Evolutionary conservation across 1,140 invertebrate genomes (phyloP).

Genomic region (Copidosoma floridanum): DNA sequence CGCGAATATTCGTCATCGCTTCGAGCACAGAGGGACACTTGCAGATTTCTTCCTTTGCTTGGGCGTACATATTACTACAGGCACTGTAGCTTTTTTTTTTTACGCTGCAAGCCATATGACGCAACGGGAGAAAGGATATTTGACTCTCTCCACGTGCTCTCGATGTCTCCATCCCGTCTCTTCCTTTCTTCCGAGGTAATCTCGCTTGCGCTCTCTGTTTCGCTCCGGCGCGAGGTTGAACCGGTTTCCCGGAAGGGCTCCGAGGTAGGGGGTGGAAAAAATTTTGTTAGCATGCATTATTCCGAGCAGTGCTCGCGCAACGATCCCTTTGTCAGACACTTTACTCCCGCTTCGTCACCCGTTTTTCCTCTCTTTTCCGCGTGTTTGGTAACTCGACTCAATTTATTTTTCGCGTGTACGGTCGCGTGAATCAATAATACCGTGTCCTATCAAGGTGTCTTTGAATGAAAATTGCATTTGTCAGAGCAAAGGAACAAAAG

Average conservation of each 20-base stretch:
- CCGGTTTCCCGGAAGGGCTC: too few relatives aligned
- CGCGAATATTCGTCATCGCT: conserved; percentile 19
- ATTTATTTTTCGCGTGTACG: not conserved
- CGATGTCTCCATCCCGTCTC: not conserved
- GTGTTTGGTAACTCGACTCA: not conserved
- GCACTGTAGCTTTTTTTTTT: too few relatives aligned
- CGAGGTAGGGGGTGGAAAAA: too few relatives aligned
- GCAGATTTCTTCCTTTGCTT: too few relatives aligned
- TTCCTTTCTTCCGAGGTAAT: conserved; percentile 6
- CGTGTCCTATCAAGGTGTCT: too few relatives aligned
- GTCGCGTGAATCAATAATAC: not conserved
- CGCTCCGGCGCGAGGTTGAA: too few relatives aligned
- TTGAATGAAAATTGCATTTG: too few relatives aligned
- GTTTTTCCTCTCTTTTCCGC: not conserved
- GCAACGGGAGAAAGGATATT: conserved; percentile 13
- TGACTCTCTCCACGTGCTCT: not conserved
- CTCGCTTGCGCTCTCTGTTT: not conserved
- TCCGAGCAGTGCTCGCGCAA: too few relatives aligned
- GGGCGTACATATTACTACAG: too few relatives aligned
- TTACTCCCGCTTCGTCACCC: not conserved
- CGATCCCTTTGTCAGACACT: not conserved
- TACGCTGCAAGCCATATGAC: not conserved
- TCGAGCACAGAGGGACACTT: too few relatives aligned
- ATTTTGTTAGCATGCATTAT: too few relatives aligned
- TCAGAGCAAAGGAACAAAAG: too few relatives aligned